These are phyloP conservation scores for Petrolisthes cinctipes DNA, from an alignment of 2,888 invertebrate species.

Conservation along the genomic window DNA sequence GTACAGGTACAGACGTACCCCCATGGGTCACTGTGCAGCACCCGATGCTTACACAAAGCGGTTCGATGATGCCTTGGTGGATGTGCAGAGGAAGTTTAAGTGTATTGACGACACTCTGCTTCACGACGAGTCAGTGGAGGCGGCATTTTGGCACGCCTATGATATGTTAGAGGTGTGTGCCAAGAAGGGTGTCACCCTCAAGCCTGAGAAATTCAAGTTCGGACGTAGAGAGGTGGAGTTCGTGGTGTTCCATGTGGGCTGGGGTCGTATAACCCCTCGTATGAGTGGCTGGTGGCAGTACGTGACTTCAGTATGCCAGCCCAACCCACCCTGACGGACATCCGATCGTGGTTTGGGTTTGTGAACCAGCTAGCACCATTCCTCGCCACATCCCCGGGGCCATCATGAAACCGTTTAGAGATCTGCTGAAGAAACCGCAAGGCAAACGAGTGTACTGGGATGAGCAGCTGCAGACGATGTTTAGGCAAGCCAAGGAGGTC, in stretches of 20 bases:
- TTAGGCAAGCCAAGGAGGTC: neutral
- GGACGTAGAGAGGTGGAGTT: constrained; percentile 10
- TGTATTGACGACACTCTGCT: too few relatives aligned
- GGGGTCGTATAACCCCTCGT: neutral
- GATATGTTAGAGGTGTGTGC: neutral
- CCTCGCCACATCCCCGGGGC: constrained; percentile 9
- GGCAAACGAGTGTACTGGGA: constrained; percentile 32
- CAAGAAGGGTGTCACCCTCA: neutral
- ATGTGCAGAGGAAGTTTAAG: too few relatives aligned
- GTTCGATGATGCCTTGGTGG: too few relatives aligned
- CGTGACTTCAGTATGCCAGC: constrained; percentile 16
- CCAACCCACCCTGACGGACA: constrained; percentile 10
- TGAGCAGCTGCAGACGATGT: constrained; percentile 8
- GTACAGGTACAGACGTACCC: too few relatives aligned
- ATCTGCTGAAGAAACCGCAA: constrained; percentile 15
- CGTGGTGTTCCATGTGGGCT: neutral
- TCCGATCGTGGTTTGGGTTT: constrained; percentile 1
- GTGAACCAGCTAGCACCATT: constrained; percentile 7
- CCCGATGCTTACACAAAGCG: too few relatives aligned
- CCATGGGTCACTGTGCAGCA: too few relatives aligned
- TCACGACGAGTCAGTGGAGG: too few relatives aligned
- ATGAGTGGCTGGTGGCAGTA: constrained; percentile 18
- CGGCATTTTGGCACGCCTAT: too few relatives aligned
- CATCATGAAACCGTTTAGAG: constrained; percentile 12
- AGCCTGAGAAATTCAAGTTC: neutral